phyloP scores from a whole-genome alignment of 2,888 invertebrate genomes.

The Agrochola lota region DNA sequence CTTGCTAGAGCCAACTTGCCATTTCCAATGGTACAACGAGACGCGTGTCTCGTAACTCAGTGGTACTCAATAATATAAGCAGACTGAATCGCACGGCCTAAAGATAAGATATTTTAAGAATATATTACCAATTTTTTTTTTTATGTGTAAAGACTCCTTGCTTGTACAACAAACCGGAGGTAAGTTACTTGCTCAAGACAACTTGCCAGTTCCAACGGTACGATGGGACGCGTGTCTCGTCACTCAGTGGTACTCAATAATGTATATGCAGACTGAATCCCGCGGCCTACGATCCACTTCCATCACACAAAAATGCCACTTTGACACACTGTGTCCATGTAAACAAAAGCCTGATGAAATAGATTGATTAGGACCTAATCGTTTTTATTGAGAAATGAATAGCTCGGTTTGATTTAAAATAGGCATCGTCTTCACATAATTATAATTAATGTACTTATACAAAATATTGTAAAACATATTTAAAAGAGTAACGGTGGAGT shows the following conservation, averaged over 20 bases:
- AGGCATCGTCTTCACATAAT: no score
- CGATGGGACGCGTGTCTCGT: conserved; percentile 80
- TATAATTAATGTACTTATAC: no score
- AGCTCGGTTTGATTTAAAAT: neutral
- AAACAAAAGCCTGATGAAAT: conserved; percentile 43
- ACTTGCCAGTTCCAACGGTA: conserved; percentile 31
- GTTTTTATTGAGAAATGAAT: neutral
- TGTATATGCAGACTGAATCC: conserved; percentile 79
- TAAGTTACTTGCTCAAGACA: conserved; percentile 30
- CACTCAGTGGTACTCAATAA: conserved; percentile 89
- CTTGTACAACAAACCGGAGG: neutral
- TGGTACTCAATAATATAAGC: conserved; percentile 88
- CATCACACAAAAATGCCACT: conserved; percentile 68
- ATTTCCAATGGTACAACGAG: conserved; percentile 36
- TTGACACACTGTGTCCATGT: conserved; percentile 52
- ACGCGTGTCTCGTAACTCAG: conserved; percentile 87
- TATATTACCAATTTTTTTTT: no score
- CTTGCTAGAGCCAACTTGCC: conserved; percentile 26
- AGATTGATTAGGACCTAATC: conserved; percentile 33
- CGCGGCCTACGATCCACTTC: conserved; percentile 75
- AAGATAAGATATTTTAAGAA: no score
- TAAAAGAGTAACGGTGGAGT: no score
- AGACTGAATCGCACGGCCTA: conserved; percentile 71
- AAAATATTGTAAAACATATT: no score
- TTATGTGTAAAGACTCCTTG: neutral